phyloP scores from a whole-genome alignment of 2,888 invertebrate species.

The Bombylius major region DNA sequence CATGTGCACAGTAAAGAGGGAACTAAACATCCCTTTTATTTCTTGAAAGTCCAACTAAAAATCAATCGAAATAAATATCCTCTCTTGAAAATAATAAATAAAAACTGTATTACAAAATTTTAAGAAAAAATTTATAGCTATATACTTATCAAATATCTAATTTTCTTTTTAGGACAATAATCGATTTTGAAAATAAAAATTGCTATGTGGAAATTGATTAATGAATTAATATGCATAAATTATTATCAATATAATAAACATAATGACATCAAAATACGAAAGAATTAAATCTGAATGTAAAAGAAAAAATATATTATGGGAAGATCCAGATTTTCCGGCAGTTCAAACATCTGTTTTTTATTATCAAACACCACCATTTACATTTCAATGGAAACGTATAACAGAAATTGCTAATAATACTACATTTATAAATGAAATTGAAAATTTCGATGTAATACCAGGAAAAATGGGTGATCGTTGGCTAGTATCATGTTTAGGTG shows the following conservation, averaged over 20 bases:
- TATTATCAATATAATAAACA: not conserved
- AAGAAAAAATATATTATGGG: constrained; percentile 70
- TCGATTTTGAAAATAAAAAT: no score
- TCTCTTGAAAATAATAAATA: no score
- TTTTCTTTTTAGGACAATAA: no score
- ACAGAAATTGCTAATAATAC: constrained; percentile 72
- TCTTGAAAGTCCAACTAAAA: no score
- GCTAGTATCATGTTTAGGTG: constrained; percentile 79
- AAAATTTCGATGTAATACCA: constrained; percentile 71
- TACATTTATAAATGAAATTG: constrained; percentile 39
- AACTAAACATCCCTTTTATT: no score
- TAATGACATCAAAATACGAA: constrained; percentile 50
- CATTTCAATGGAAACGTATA: constrained; percentile 80
- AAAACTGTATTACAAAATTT: no score
- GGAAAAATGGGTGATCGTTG: constrained; percentile 88
- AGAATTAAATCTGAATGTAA: constrained; percentile 68
- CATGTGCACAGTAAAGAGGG: no score
- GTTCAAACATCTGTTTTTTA: constrained; percentile 82
- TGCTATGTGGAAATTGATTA: no score
- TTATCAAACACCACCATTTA: constrained; percentile 87
- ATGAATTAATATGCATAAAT: no score
- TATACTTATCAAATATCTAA: no score
- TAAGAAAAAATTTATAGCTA: no score
- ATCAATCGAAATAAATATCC: no score
- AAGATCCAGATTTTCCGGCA: constrained; percentile 85